Percentiles rank a stretch among this genome's conserved stretches.
These are phyloP conservation scores for Atrina japonica DNA, from an alignment of 2,888 invertebrate species.

Conservation along the genomic window DNA sequence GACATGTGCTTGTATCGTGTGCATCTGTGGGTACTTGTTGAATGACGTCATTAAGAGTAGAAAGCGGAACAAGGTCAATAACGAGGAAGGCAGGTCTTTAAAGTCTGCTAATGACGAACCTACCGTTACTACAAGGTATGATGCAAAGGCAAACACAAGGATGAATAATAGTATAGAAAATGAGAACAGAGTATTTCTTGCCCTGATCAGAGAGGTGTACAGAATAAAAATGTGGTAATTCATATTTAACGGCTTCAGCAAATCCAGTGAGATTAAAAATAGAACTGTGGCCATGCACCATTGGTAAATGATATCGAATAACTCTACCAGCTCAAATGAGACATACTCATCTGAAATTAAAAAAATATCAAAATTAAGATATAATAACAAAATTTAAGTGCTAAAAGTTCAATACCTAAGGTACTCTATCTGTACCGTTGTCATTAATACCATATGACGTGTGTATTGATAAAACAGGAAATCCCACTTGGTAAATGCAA, in stretches of 20 bases:
- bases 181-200: slow-evolving; percentile 31
- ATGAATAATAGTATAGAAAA: slow-evolving; percentile 38
- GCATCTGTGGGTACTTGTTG: slow-evolving; percentile 18
- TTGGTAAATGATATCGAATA: slow-evolving; percentile 44
- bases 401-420: too few species aligned
- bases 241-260: slow-evolving; percentile 51
- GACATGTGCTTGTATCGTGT: slow-evolving; percentile 22
- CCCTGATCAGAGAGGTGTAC: slow-evolving; percentile 41
- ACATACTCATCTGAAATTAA: slow-evolving; percentile 49
- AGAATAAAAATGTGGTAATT: slow-evolving; percentile 51
- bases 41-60: slow-evolving; percentile 34
- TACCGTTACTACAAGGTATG: slow-evolving; percentile 42
- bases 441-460: too few species aligned
- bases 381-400: too few species aligned
- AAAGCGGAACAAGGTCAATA: slow-evolving; percentile 29
- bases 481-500: too few species aligned
- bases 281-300: slow-evolving; percentile 38
- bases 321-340: slow-evolving; percentile 50
- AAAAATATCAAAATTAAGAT: too few species aligned
- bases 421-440: too few species aligned
- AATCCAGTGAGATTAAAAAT: slow-evolving; percentile 44
- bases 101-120: slow-evolving; percentile 31
- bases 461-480: too few species aligned
- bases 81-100: slow-evolving; percentile 24
- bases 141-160: slow-evolving; percentile 42